These are phyloP conservation scores for Myrmecobius fasciatus DNA, from an alignment of 2,113 vertebrate species.

Conservation along the genomic window DNA sequence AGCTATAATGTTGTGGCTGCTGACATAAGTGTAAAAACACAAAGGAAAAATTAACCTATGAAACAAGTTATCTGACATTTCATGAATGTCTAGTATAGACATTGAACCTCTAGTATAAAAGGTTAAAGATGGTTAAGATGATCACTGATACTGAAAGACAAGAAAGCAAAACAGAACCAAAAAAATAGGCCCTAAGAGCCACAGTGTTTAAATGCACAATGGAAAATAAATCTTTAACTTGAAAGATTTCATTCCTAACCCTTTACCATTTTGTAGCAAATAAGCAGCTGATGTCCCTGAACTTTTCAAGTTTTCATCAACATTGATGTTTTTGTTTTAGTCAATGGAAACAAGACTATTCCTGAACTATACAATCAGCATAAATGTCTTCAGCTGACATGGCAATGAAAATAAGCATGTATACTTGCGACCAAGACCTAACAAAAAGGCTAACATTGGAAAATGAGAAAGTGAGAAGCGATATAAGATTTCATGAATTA, in stretches of 20 bases:
- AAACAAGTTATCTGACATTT: constrained; percentile 71
- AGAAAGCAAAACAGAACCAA: constrained; percentile 59
- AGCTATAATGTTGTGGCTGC: constrained; percentile 58
- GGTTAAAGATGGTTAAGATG: constrained; percentile 70
- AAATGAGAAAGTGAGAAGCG: background rate
- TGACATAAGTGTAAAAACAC: constrained; percentile 65
- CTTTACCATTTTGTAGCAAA: constrained; percentile 51
- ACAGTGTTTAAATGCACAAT: constrained; percentile 54
- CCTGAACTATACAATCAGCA: constrained; percentile 39
- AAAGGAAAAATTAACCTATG: constrained; percentile 76
- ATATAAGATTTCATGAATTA: constrained; percentile 32
- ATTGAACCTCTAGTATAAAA: constrained; percentile 61
- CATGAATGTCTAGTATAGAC: background rate
- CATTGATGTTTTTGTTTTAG: background rate
- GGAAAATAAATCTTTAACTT: constrained; percentile 68
- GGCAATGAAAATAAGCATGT: constrained; percentile 21
- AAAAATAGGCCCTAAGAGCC: constrained; percentile 41
- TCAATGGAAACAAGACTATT: background rate
- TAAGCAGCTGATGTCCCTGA: background rate
- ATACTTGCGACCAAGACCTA: background rate
- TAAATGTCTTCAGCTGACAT: background rate
- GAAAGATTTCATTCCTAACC: constrained; percentile 63
- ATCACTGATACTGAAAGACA: constrained; percentile 67
- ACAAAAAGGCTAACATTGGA: background rate
- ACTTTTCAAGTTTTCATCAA: constrained; percentile 38